Evolutionary conservation across 2,113 vertebrate genomes (phyloP).

Genomic region (Gymnorhina tibicen): DNA sequence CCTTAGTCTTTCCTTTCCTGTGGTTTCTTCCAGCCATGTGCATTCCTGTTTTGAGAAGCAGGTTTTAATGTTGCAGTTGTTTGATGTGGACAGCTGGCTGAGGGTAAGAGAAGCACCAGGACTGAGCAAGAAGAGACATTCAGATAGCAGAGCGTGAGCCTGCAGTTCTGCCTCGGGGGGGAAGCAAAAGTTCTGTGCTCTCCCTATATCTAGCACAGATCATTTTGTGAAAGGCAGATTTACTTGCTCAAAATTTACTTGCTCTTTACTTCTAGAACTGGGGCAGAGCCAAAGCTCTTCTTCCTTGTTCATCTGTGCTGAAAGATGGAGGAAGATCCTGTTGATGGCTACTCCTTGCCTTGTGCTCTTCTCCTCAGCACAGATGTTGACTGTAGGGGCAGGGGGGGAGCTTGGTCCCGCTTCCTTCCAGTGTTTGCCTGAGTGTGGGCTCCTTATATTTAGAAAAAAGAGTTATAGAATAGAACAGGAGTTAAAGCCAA

Average conservation of each 20-base stretch:
- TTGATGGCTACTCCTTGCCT: neutral
- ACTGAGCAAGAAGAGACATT: neutral
- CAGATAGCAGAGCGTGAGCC: neutral
- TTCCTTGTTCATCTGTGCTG: neutral
- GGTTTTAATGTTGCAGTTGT: conserved; percentile 12
- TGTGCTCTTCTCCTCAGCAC: neutral
- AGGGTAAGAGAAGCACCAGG: neutral
- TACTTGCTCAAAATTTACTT: neutral
- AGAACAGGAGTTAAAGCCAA: neutral
- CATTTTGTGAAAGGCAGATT: neutral
- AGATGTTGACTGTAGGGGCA: neutral
- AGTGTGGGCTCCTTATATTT: neutral
- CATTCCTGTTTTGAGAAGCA: neutral
- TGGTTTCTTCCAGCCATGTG: neutral
- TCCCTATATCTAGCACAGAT: neutral
- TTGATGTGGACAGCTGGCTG: conserved; percentile 18
- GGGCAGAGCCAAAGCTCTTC: neutral
- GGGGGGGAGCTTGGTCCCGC: neutral
- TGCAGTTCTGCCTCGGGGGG: neutral
- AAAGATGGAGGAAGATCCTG: neutral
- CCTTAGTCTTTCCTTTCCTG: conserved; percentile 14
- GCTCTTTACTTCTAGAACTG: neutral
- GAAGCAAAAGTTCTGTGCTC: neutral
- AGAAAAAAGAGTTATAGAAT: neutral
- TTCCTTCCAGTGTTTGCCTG: neutral